Evolutionary conservation across 2,797 vertebrate genomes (phyloP).

Genomic region (Eupleurogrammus muticus): DNA sequence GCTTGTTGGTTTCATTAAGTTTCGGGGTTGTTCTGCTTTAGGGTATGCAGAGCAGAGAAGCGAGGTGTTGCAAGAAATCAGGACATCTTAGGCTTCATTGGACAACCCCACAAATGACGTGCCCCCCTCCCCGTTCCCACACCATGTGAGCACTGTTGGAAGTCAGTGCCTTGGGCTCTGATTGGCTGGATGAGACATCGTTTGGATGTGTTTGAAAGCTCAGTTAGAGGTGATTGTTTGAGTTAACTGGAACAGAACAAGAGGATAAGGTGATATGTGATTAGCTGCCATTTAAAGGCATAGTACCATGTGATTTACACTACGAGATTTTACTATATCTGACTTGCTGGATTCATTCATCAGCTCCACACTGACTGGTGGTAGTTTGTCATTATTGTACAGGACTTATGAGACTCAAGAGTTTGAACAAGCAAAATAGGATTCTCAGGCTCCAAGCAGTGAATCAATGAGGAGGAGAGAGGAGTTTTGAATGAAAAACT

Average conservation of each 20-base stretch:
- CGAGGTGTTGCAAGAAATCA: constrained; percentile 66
- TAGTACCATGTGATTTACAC: constrained; percentile 13
- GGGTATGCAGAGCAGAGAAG: constrained; percentile 71
- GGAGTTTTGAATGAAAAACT: too few relatives aligned
- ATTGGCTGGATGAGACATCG: constrained; percentile 38
- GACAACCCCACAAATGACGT: constrained; percentile 57
- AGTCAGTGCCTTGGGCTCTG: constrained; percentile 27
- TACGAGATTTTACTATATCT: constrained; percentile 33
- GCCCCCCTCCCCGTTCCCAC: constrained; percentile 11
- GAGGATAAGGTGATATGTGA: constrained; percentile 10
- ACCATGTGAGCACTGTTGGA: constrained; percentile 31
- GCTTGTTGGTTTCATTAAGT: constrained; percentile 79
- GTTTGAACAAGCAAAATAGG: constrained; percentile 30
- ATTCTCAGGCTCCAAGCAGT: too few relatives aligned
- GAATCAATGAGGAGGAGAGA: too few relatives aligned
- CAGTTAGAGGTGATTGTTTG: constrained; percentile 28
- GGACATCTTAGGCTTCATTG: constrained; percentile 63
- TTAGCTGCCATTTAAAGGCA: constrained; percentile 21
- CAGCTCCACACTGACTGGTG: constrained; percentile 6
- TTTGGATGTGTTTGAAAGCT: constrained; percentile 42
- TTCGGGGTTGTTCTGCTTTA: constrained; percentile 71
- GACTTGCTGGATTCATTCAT: constrained; percentile 20
- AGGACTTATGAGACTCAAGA: constrained; percentile 26
- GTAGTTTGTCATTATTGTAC: constrained; percentile 24
- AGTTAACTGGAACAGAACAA: constrained; percentile 12